Evolutionary conservation across 2,888 invertebrate genomes (phyloP), one percentile per base, ranked within the genome.

Genomic region (Andrena chrysosceles): DNA sequence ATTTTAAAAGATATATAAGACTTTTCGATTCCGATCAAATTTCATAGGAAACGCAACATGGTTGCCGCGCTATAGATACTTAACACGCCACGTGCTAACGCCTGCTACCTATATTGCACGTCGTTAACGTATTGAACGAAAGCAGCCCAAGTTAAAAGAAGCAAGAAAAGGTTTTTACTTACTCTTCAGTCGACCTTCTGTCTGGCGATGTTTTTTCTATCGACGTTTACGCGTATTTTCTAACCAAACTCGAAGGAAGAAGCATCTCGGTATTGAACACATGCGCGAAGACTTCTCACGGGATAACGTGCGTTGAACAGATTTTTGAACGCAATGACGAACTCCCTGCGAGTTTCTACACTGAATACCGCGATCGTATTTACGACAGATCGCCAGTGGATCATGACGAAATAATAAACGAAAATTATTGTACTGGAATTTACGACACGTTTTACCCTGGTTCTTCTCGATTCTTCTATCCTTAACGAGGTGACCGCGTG

Each of bases 281-380:
- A 84, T 42, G 83, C 83, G 72, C 87, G 87, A 86, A 73, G 75
- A 84, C 74, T 75, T 69, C 77, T 88, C 48, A 84, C 77, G 66
- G 88, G 81, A 67, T 83, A 83, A 72, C 79, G 84, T 70, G 87
- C 81, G 56, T 20, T 60, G 60, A 70, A 56, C 75, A 85, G 72
- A 77, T 77, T 81, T 84, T 84, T 69, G 56, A 84, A 78, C 77
- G 70, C 13, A 54, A 52, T 54, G 69, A 72, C 60, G 49, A 69
- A 71, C 31, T 35, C 16, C 10, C 60, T 33, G 54, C 26, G 62
- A 60, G 26, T 70, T 75, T 77, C 71, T 49, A 49, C 56, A 35
- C 29, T 35, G 63, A 68, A 74, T 69, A 74, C 23, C 48, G 63
- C 72, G 48, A 74, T 49, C 20, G 60, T 49, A 60, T 48, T 16